phyloP scores from a whole-genome alignment of 2,888 invertebrate species.

The Ptilodon capucinus region DNA sequence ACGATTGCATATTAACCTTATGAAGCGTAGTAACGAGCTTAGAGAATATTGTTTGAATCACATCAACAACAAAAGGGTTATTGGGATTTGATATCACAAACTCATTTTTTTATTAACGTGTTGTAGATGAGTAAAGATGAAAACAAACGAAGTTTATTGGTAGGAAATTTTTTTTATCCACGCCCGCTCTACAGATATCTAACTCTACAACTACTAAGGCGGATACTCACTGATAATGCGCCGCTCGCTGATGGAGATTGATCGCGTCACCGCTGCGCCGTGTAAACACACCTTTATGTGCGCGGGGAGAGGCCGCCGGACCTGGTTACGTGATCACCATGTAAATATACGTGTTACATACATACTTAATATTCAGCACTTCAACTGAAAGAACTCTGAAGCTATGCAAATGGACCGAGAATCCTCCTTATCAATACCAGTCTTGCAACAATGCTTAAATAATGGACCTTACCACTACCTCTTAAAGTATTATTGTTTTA shows the following conservation, averaged over 20 bases:
- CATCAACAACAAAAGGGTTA: too few relatives aligned
- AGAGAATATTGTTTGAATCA: too few relatives aligned
- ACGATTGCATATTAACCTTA: too few relatives aligned
- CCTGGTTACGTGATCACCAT: conserved; percentile 53
- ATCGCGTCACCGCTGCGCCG: conserved; percentile 50
- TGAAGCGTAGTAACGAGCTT: too few relatives aligned
- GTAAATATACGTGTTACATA: conserved; percentile 6
- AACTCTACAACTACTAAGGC: conserved; percentile 26
- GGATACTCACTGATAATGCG: conserved; percentile 70
- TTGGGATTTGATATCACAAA: too few relatives aligned
- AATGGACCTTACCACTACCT: too few relatives aligned
- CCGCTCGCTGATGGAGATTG: conserved; percentile 74
- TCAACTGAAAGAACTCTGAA: neutral
- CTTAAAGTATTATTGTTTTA: too few relatives aligned
- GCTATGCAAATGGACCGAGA: too few relatives aligned
- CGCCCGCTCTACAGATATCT: neutral
- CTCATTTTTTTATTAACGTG: too few relatives aligned
- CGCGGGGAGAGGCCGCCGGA: conserved; percentile 47
- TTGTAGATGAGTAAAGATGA: neutral
- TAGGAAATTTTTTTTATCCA: neutral
- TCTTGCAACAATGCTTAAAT: too few relatives aligned
- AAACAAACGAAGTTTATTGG: neutral
- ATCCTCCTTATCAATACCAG: too few relatives aligned
- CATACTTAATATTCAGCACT: neutral
- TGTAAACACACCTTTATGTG: conserved; percentile 71